Conservation (phyloP, 2,797 vertebrate genomes). For the Crenuchus spilurus region DNA sequence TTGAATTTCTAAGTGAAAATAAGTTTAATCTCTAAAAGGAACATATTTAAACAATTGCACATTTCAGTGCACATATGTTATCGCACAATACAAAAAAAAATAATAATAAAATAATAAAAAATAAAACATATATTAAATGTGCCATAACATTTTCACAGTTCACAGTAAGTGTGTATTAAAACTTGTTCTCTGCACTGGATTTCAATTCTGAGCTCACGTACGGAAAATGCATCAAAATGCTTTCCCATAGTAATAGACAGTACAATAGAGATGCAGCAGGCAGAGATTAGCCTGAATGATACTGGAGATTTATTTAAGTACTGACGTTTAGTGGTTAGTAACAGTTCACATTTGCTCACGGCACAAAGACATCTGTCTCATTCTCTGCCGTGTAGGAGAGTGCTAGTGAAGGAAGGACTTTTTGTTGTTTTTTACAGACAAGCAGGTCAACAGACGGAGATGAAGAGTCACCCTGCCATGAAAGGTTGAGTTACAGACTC, state of each 20-base stretch:
- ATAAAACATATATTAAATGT: no score
- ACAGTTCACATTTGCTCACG: constrained; percentile 41
- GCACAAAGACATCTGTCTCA: constrained; percentile 40
- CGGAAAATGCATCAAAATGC: no score
- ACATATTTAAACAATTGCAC: no score
- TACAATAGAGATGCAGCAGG: not conserved
- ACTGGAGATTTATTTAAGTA: not conserved
- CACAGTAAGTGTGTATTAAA: no score
- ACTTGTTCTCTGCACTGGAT: no score
- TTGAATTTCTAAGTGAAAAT: no score
- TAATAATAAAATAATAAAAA: no score
- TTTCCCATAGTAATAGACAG: not conserved
- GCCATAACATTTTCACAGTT: no score
- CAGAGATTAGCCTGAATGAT: not conserved
- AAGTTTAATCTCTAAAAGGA: no score
- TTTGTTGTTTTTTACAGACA: constrained; percentile 36
- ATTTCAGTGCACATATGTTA: no score
- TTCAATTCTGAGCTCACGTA: no score
- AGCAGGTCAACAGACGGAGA: constrained; percentile 54
- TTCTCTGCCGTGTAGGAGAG: constrained; percentile 20
- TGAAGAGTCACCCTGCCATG: constrained; percentile 54
- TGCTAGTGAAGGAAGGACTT: constrained; percentile 42
- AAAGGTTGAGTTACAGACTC: constrained; percentile 56
- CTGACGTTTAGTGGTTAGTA: constrained; percentile 67
- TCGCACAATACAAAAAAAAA: no score